Conservation (phyloP, 2,113 vertebrate genomes). For the Nothobranchius kuhntae region DNA sequence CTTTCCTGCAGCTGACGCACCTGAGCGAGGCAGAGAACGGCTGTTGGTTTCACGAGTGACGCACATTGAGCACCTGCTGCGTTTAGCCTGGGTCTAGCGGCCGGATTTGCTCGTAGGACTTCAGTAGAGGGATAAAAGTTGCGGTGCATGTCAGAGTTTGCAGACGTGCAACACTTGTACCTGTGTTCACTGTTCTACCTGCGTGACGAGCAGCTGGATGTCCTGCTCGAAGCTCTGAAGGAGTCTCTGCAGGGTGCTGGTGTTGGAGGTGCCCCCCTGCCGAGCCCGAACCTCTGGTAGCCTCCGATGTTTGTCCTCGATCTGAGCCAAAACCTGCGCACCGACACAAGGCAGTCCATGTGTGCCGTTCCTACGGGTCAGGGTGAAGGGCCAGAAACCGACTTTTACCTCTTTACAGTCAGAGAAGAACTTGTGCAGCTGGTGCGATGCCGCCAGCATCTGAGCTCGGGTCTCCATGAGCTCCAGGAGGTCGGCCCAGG, state of each 20-base stretch:
- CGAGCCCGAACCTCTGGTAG: slow-evolving; percentile 83
- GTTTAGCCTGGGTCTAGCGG: no score
- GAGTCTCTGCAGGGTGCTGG: slow-evolving; percentile 86
- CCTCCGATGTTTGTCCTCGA: slow-evolving; percentile 88
- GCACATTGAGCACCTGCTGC: slow-evolving; percentile 49
- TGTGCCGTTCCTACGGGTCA: no score
- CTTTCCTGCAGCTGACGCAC: slow-evolving; percentile 94
- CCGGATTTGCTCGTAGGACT: no score
- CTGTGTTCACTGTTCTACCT: slow-evolving; percentile 73
- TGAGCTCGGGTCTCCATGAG: slow-evolving; percentile 93
- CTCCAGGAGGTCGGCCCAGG: slow-evolving; percentile 95
- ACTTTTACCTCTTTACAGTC: slow-evolving; percentile 85
- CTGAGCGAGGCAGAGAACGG: slow-evolving; percentile 51
- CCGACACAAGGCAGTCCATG: neutral
- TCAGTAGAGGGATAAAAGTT: no score
- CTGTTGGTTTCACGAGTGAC: slow-evolving; percentile 29
- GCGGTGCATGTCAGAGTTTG: no score
- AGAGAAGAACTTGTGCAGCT: slow-evolving; percentile 94
- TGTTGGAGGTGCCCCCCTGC: slow-evolving; percentile 81
- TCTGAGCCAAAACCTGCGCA: slow-evolving; percentile 83
- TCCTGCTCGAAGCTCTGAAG: slow-evolving; percentile 91
- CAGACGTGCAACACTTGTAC: neutral
- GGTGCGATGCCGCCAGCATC: slow-evolving; percentile 91
- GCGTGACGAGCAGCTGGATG: slow-evolving; percentile 89
- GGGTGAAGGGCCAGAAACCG: no score